A percentile compares a stretch with the other conserved stretches of the same genome.
Evolutionary conservation across 2,797 vertebrate genomes (phyloP).

Genomic region (Halcyon badia): DNA sequence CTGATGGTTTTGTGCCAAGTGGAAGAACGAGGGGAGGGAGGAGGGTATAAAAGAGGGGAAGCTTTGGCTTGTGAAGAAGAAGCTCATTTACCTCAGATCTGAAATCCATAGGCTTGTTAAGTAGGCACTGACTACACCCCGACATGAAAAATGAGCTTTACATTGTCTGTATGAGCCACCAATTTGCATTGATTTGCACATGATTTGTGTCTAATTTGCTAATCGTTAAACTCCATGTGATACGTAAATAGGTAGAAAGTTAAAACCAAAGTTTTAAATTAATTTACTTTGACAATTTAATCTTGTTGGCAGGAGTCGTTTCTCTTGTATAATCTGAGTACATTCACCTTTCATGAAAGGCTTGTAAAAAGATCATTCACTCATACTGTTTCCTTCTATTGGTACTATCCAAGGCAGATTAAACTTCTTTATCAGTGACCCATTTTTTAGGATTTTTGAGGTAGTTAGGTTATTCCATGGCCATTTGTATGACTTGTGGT

Average conservation of each 20-base stretch:
- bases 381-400: background rate
- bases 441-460: background rate
- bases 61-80: background rate
- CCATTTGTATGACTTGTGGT: background rate
- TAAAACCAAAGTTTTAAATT: constrained; percentile 44
- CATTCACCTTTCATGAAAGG: background rate
- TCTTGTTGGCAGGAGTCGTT: constrained; percentile 24
- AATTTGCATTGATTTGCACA: constrained; percentile 77
- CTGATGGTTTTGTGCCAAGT: constrained; percentile 4
- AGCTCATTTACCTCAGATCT: constrained; percentile 64
- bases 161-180: constrained; percentile 36
- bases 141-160: constrained; percentile 69
- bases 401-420: background rate
- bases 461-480: background rate
- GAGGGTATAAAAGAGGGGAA: background rate
- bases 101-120: constrained; percentile 73
- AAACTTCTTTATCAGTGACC: background rate
- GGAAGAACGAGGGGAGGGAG: background rate
- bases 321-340: background rate
- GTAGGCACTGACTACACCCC: constrained; percentile 41
- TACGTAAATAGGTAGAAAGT: constrained; percentile 63
- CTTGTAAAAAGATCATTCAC: background rate
- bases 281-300: constrained; percentile 59
- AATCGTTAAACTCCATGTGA: constrained; percentile 66
- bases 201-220: constrained; percentile 73